Percentiles rank a stretch among this genome's conserved stretches.
phyloP scores from a whole-genome alignment of 2,888 invertebrate genomes.

The Drosophila prostipennis region DNA sequence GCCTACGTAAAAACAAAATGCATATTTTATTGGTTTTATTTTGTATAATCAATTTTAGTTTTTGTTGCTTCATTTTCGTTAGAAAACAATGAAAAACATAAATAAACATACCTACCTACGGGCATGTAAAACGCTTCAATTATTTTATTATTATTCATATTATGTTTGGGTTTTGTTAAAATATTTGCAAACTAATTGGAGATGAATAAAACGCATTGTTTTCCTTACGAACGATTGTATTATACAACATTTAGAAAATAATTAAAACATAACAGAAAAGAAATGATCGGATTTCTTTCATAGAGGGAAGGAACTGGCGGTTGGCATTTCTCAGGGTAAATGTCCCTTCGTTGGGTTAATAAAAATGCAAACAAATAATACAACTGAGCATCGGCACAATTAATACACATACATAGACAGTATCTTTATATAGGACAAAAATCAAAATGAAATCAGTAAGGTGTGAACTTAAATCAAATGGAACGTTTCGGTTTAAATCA shows the following conservation, averaged over 20 bases:
- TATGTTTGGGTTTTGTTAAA: slow-evolving; percentile 23
- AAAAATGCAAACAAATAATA: slow-evolving; percentile 51
- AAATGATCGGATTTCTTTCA: slow-evolving; percentile 1
- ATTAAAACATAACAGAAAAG: slow-evolving; percentile 34
- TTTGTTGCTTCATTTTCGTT: slow-evolving; percentile 24
- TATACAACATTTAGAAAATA: slow-evolving; percentile 51
- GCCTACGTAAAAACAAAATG: slow-evolving; percentile 44
- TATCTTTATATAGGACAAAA: slow-evolving; percentile 24
- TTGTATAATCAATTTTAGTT: slow-evolving; percentile 20
- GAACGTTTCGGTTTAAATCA: slow-evolving; percentile 18
- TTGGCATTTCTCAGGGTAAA: slow-evolving; percentile 9
- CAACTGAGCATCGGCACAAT: slow-evolving; percentile 59
- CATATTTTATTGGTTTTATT: slow-evolving; percentile 18
- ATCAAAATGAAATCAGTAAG: slow-evolving; percentile 13
- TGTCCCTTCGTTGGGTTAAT: slow-evolving; percentile 7
- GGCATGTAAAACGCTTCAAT: slow-evolving; percentile 52
- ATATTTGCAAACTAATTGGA: slow-evolving; percentile 43
- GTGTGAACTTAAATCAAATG: slow-evolving; percentile 41
- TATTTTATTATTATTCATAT: slow-evolving; percentile 35
- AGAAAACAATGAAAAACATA: slow-evolving; percentile 36
- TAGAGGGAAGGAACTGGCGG: background rate
- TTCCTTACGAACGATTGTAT: slow-evolving; percentile 45
- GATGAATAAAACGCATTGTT: slow-evolving; percentile 49
- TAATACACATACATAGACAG: slow-evolving; percentile 53
- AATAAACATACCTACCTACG: slow-evolving; percentile 62